Base-by-base conservation (phyloP, 2,797 vertebrate genomes). In the Benthosema pterotum region DNA sequence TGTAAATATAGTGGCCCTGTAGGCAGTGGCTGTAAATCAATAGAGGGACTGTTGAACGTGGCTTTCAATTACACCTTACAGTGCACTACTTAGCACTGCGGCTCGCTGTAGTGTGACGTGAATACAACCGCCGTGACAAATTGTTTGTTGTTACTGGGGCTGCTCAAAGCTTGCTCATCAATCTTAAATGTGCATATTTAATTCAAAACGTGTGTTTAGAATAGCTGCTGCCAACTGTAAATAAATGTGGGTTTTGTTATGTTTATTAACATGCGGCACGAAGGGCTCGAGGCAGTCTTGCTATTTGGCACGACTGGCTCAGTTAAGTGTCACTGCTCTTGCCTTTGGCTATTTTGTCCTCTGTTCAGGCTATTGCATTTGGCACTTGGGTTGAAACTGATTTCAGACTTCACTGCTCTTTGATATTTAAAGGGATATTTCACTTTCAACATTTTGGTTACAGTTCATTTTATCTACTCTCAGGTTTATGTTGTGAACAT, bases 151-250 rank as follows among this genome's bases (percentile, higher is more conserved):
- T 62, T 0, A 42, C 56, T 11, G 32, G n/a, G 8, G 5, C 32
- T 8, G 32, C 32, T 7, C 5, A 63, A 76, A 67, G 74, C 49
- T 80, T 64, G 38, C 48, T 80, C 65, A 69, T 83, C 56, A 71
- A 77, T 74, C 42, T 60, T 5, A 68, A 55, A 87, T 67, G 60
- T 54, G 6, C 25, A 64, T 80, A 46, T 84, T 78, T 81, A 71
- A 83, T 77, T 62, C 57, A 83, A 19, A 42, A 16, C 19, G 42
- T 55, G 45, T 25, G 56, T 55, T 17, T 25, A 58, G 7, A 11
- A 17, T 46, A 9, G 50, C 18, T 63, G n/a, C 18, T 17, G 14
- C 49, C 18, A n/a, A 45, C 15, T 57, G 17, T 42, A 51, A 69
- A 32, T 47, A 60, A 47, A 16, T 18, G 11, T 5, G 1, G 14